Percentiles rank a stretch among this genome's conserved stretches.
Conservation (phyloP, 2,113 vertebrate genomes). For the Microtus pennsylvanicus region DNA sequence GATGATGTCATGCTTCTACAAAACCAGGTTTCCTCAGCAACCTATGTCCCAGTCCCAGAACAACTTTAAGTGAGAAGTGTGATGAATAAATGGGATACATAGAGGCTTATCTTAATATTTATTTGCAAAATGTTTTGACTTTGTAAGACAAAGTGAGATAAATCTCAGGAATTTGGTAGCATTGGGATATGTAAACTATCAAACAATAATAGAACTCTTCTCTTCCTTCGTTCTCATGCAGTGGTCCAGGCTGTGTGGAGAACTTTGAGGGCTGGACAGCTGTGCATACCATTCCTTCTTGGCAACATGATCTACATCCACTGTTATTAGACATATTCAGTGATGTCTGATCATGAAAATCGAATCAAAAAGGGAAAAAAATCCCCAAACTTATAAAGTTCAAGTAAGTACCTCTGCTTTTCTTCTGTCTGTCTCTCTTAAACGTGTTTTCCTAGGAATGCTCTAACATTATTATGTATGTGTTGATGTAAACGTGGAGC, state of each 20-base stretch:
- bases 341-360: constrained; percentile 12
- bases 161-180: not conserved
- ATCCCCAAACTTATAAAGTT: not conserved
- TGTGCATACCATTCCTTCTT: not conserved
- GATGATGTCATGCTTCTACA: not conserved
- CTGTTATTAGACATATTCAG: not conserved
- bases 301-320: not conserved
- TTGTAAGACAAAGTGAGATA: not conserved
- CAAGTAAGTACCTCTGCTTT: constrained; percentile 1
- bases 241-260: not conserved
- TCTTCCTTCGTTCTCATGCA: not conserved
- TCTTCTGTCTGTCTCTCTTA: not conserved
- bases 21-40: not conserved
- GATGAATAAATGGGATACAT: not conserved
- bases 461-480: constrained; percentile 13
- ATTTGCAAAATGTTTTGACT: not conserved
- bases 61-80: not conserved
- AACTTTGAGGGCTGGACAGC: not conserved
- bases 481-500: constrained; percentile 18
- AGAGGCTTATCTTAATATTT: not conserved
- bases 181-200: not conserved
- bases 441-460: not conserved
- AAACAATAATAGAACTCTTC: not conserved
- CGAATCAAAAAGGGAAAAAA: not conserved
- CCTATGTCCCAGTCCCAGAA: not conserved